These are phyloP conservation scores for Perognathus longimembris DNA, from an alignment of 2,113 vertebrate species.

Conservation along the genomic window DNA sequence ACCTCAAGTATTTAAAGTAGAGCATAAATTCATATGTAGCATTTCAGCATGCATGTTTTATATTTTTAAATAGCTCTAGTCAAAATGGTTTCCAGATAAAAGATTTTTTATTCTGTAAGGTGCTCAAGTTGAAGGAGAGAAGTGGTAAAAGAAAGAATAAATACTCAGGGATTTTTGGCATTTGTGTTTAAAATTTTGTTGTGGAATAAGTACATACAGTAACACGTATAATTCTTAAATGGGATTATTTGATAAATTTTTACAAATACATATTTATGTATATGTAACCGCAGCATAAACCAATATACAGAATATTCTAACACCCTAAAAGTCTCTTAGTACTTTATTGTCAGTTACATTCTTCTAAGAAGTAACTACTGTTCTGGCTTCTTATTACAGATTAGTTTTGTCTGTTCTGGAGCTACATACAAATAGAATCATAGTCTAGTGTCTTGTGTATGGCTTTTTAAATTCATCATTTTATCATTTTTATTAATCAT, in stretches of 20 bases:
- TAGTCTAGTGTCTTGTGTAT: background rate
- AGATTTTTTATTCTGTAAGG: background rate
- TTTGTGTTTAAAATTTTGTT: conserved; percentile 39
- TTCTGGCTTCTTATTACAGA: background rate
- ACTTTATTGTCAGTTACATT: background rate
- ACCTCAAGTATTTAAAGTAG: conserved; percentile 38
- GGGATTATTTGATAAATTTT: background rate
- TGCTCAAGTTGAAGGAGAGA: background rate
- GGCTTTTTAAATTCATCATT: background rate
- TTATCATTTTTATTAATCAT: no score
- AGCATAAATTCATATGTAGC: background rate
- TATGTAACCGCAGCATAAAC: background rate
- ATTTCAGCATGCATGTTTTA: conserved; percentile 30
- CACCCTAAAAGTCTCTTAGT: background rate
- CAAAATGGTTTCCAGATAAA: conserved; percentile 32
- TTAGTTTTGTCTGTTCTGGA: conserved; percentile 43
- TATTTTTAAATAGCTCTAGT: conserved; percentile 51
- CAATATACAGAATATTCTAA: conserved; percentile 6
- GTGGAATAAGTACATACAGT: background rate
- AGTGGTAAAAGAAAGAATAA: background rate
- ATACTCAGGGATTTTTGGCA: background rate
- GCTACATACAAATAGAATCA: background rate
- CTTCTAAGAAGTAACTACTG: background rate
- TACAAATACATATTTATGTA: background rate
- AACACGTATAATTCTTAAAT: conserved; percentile 18